Base-by-base conservation (phyloP, 2,888 invertebrate species). In the Geophilus truncorum region DNA sequence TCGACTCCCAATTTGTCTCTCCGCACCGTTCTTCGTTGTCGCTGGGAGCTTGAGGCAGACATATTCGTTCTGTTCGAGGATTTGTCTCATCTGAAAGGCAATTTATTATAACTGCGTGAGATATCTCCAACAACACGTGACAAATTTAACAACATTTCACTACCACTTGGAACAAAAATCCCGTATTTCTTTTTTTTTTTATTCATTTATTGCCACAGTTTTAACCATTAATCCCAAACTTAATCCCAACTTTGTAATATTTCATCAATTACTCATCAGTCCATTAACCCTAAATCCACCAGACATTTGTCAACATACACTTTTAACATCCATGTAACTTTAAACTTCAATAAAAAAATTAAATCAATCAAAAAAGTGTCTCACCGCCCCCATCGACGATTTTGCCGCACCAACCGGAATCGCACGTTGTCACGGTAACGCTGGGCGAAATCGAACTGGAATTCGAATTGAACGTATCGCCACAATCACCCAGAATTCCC, bases 351-450 rank as follows among this genome's bases (percentile, higher is more conserved):
- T 12, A 40, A 40, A 40, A 10, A 40, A 40, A 6, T 5, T 70
- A 9, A 9, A 4, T 9, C 1, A 70, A 70, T 70, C 2, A 70
- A 23, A 70, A 75, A 57, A 21, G 10, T 57, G 23, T 15, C 25
- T 78, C 51, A 78, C 79, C 92, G 81, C 93, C 92, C 15, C 88
- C 88, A 87, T 96, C 95, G 45, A 94, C 90, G 79, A 95, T 92
- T 89, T 96, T 96, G 28, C 93, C 94, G 85, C 96, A 96, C 96
- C 96, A 96, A 51, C 95, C 95, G 0, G 94, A 94, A 0, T 94
- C 93, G 85, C 96, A 96, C 0, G 94, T 93, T 12, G 92, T 91
- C 0, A 92, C 91, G 84, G 92, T 90, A 0, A 95, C 91, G 0
- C 94, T 94, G 18, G 25, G 3, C 12, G 30, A 23, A 18, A 25